Percentiles rank a stretch among this genome's conserved stretches.
phyloP scores from a whole-genome alignment of 2,113 vertebrate genomes.

The Elanoides forficatus region DNA sequence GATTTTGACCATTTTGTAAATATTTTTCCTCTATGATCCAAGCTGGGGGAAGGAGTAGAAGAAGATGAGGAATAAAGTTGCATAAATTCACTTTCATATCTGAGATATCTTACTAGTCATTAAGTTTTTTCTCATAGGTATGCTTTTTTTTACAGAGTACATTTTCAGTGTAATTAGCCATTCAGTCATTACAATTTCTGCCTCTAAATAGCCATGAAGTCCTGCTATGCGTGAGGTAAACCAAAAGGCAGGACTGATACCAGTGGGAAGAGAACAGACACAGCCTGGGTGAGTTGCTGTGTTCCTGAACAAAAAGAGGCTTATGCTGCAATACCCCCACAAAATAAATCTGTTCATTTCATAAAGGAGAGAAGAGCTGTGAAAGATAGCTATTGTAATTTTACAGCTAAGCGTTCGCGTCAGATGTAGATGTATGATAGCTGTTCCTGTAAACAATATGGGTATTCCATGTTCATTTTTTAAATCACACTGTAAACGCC shows the following conservation, averaged over 20 bases:
- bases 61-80: not conserved
- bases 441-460: not conserved
- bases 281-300: not conserved
- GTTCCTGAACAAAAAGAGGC: not conserved
- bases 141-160: not conserved
- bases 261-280: not conserved
- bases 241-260: not conserved
- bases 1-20: not conserved
- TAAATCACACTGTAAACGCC: not conserved
- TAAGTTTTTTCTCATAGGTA: not conserved
- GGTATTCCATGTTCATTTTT: not conserved
- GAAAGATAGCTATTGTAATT: not conserved
- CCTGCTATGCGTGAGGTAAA: not conserved
- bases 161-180: not conserved
- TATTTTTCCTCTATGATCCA: not conserved
- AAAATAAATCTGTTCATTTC: not conserved
- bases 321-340: not conserved
- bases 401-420: not conserved
- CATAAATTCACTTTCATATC: not conserved
- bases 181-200: not conserved
- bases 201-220: constrained; percentile 8
- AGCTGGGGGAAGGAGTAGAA: not conserved
- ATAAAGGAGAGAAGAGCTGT: not conserved
- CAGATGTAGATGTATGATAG: not conserved
- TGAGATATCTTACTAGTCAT: not conserved